These are phyloP conservation scores for Oxyruncus cristatus DNA, from an alignment of 2,113 vertebrate genomes.

Conservation along the genomic window DNA sequence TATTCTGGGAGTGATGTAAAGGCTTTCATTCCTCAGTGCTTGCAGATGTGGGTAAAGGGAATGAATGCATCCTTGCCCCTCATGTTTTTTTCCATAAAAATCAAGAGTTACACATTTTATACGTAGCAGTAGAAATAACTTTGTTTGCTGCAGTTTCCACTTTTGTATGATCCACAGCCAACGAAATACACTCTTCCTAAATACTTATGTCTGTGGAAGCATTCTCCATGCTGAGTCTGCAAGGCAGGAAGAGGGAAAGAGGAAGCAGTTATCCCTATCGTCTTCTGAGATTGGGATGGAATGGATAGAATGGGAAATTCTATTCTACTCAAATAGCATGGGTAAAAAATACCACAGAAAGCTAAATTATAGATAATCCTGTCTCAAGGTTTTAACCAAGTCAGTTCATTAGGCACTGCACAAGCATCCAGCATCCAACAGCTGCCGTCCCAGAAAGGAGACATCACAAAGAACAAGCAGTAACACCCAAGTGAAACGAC, in stretches of 20 bases:
- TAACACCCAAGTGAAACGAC: background rate
- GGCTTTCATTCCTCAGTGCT: background rate
- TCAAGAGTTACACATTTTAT: background rate
- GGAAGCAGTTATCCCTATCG: background rate
- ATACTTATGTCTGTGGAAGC: background rate
- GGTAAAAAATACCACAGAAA: background rate
- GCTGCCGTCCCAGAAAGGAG: background rate
- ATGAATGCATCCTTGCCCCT: background rate
- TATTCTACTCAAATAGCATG: background rate
- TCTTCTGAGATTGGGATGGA: background rate
- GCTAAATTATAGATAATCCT: background rate
- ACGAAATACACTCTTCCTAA: conserved; percentile 20
- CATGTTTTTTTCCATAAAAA: background rate
- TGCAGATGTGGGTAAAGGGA: background rate
- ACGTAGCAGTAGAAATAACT: background rate
- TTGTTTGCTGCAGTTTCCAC: background rate
- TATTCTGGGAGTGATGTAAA: background rate
- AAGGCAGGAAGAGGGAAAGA: background rate
- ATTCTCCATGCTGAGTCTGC: background rate
- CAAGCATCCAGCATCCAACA: background rate
- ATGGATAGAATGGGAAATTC: background rate
- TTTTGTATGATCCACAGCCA: conserved; percentile 1
- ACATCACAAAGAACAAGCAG: background rate
- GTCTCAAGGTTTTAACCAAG: background rate
- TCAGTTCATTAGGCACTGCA: background rate